Evolutionary conservation across 2,113 vertebrate genomes (phyloP).

Genomic region (Nycticryphes semicollaris): DNA sequence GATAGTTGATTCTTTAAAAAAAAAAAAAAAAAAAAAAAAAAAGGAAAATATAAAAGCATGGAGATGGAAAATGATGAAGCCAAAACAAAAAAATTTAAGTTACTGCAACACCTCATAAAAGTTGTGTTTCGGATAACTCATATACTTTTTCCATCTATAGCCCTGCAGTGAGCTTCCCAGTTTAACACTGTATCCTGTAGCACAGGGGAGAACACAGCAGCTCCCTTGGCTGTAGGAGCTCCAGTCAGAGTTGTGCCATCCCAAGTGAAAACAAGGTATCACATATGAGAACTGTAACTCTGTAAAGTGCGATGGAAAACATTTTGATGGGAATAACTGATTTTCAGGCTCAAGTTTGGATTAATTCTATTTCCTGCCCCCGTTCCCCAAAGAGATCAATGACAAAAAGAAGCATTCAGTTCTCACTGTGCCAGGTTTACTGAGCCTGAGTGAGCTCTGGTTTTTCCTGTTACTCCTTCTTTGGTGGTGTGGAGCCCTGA

Average conservation of each 20-base stretch:
- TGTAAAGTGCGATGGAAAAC: background rate
- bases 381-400: background rate
- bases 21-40: too few species aligned
- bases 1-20: background rate
- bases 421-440: fast-evolving
- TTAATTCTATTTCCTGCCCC: background rate
- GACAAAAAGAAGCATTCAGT: background rate
- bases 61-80: background rate
- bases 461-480: background rate
- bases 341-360: background rate
- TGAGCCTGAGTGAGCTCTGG: background rate
- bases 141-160: background rate
- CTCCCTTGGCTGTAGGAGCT: background rate
- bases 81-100: background rate
- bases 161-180: background rate
- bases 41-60: background rate
- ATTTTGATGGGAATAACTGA: background rate
- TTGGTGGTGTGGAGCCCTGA: too few species aligned
- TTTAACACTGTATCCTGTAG: background rate
- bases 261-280: background rate
- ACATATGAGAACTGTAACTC: background rate
- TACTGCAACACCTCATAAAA: background rate
- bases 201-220: background rate
- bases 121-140: background rate
- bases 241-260: background rate